phyloP scores from a whole-genome alignment of 2,113 vertebrate genomes.

The Odocoileus hemionus region DNA sequence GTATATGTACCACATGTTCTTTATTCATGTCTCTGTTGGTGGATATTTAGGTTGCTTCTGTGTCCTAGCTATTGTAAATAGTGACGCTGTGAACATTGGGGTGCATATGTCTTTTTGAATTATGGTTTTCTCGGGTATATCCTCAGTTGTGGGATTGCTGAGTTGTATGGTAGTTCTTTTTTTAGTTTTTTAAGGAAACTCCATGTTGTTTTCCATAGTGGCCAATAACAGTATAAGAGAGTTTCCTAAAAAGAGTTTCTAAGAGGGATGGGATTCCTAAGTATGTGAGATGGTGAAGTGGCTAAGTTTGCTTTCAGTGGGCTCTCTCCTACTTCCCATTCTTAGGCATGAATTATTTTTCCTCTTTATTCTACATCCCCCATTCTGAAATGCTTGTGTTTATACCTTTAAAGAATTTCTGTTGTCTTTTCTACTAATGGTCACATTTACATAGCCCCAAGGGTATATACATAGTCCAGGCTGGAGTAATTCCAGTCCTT shows the following conservation, averaged over 20 bases:
- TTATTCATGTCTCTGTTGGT: not conserved
- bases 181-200: not conserved
- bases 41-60: not conserved
- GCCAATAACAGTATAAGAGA: not conserved
- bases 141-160: not conserved
- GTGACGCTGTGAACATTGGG: not conserved
- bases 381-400: not conserved
- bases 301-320: not conserved
- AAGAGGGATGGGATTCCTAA: rapidly evolving
- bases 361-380: not conserved
- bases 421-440: not conserved
- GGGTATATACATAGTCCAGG: not conserved
- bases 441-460: not conserved
- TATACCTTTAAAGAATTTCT: not conserved
- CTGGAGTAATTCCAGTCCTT: not conserved
- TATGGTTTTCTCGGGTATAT: not conserved
- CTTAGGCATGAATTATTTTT: not conserved
- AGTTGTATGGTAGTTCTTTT: not conserved
- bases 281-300: not conserved
- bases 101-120: not conserved
- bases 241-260: not conserved
- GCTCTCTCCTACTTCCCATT: not conserved
- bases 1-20: not conserved
- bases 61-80: not conserved
- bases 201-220: not conserved